Base-by-base conservation (phyloP, 2,113 vertebrate genomes). In the Heterocephalus glaber region DNA sequence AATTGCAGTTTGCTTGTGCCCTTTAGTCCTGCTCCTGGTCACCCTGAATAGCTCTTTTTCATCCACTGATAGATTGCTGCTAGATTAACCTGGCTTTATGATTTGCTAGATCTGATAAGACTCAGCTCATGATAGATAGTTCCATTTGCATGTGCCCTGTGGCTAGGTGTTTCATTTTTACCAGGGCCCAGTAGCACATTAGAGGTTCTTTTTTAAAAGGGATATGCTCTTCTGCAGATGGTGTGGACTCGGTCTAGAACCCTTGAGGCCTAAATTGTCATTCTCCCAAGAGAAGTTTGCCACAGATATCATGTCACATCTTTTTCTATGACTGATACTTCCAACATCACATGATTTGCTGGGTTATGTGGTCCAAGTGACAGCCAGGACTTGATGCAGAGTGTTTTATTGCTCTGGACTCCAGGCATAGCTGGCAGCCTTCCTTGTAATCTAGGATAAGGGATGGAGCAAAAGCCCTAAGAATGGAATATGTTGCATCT, bases 121-220 rank as follows among this genome's bases (percentile, higher is more conserved):
- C 72, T 65, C 28, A 83, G 61, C 17, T 95, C 49, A 44, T 87
- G 81, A 95, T 22, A 95, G 52, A 82, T 22, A 65, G 38, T 79
- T 84, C 74, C 60, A 88, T 33, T 35, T 91, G n/a, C 20, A 68
- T 14, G 10, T 66, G 24, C 63, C 54, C 61, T 26, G 0, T 52
- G 35, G 33, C 90, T 61, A 82, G 47, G 56, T 74, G 72, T 52
- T 89, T 85, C 28, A 60, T 66, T 58, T 85, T 72, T 56, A 88
- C 19, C 49, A 81, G 47, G 68, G 49, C 77, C 30, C 35, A 30
- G n/a, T 12, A 65, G 56, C 13, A 58, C 49, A 56, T 33, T 49
- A 79, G 30, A 88, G 60, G 52, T 35, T 89, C 19, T 38, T 86
- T 94, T 77, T 65, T 38, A 66, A 81, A 89, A 76, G 52, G 10